Percentiles rank a stretch among this genome's conserved stretches.
These are phyloP conservation scores for Perodicticus potto DNA, from an alignment of 2,797 vertebrate species.

Conservation along the genomic window DNA sequence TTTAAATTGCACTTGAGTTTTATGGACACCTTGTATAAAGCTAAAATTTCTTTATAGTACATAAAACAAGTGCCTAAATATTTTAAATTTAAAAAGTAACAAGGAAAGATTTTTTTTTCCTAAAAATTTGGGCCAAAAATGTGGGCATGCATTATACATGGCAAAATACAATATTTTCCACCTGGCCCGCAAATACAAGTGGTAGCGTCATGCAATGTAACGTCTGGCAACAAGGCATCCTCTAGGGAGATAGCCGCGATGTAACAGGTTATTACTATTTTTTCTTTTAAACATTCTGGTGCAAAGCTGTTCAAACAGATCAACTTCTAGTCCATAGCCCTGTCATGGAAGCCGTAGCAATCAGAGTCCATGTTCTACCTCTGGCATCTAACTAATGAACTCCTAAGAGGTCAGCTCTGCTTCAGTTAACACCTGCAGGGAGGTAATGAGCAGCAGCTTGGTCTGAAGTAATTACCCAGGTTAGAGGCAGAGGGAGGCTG, in stretches of 20 bases:
- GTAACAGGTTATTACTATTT: background rate
- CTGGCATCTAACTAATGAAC: constrained; percentile 52
- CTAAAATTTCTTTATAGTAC: no score
- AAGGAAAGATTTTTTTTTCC: no score
- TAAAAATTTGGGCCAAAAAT: no score
- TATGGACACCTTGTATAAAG: no score
- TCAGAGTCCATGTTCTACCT: background rate
- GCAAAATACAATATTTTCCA: background rate
- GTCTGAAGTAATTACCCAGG: background rate
- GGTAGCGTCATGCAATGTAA: background rate
- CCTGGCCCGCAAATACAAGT: background rate
- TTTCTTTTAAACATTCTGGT: background rate
- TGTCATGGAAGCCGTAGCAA: background rate
- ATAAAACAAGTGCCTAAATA: no score
- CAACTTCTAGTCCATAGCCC: fast-evolving
- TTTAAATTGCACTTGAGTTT: no score
- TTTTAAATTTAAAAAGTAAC: no score
- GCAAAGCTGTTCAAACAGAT: background rate
- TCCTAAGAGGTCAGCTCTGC: constrained; percentile 50
- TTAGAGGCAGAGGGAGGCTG: constrained; percentile 13
- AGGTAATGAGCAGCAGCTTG: background rate
- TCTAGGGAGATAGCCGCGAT: background rate
- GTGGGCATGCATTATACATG: no score
- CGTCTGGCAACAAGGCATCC: background rate
- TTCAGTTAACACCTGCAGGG: background rate